Conservation (phyloP, 2,797 vertebrate genomes). For the Dallia pectoralis region DNA sequence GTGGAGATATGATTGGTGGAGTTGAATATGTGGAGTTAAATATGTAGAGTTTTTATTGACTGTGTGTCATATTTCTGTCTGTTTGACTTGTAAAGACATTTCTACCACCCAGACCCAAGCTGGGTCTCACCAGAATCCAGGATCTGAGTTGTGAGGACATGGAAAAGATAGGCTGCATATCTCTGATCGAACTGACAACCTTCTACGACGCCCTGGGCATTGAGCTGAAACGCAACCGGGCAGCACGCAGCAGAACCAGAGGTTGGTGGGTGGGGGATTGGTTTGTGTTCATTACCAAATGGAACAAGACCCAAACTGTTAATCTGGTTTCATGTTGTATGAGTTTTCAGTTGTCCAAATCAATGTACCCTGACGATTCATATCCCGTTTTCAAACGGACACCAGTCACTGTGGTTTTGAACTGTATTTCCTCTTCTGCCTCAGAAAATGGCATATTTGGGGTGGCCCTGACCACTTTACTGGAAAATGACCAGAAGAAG, state of each 20-base stretch:
- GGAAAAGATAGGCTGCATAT: conserved; percentile 85
- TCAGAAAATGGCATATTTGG: conserved; percentile 89
- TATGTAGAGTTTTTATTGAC: neutral
- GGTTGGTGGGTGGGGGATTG: conserved; percentile 64
- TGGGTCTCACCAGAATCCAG: conserved; percentile 82
- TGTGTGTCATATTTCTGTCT: conserved; percentile 3
- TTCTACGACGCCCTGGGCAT: conserved; percentile 86
- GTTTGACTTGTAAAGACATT: conserved; percentile 45
- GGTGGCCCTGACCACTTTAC: conserved; percentile 79
- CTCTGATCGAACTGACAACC: conserved; percentile 90
- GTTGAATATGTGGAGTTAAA: neutral
- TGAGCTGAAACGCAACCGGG: conserved; percentile 82
- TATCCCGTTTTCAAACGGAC: neutral
- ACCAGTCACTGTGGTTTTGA: conserved; percentile 7
- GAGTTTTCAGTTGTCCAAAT: neutral
- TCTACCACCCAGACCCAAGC: conserved; percentile 71
- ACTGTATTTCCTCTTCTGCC: conserved; percentile 4
- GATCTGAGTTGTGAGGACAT: conserved; percentile 89
- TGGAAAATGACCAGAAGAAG: conserved; percentile 90
- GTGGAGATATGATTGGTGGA: neutral
- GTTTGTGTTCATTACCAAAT: neutral
- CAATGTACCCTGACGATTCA: neutral
- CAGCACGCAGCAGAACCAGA: conserved; percentile 72
- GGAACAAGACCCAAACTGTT: neutral
- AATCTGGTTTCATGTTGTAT: neutral